Evolutionary conservation across 2,888 invertebrate species (phyloP), one percentile per base, ranked within the genome.

Genomic region (Deilephila elpenor): DNA sequence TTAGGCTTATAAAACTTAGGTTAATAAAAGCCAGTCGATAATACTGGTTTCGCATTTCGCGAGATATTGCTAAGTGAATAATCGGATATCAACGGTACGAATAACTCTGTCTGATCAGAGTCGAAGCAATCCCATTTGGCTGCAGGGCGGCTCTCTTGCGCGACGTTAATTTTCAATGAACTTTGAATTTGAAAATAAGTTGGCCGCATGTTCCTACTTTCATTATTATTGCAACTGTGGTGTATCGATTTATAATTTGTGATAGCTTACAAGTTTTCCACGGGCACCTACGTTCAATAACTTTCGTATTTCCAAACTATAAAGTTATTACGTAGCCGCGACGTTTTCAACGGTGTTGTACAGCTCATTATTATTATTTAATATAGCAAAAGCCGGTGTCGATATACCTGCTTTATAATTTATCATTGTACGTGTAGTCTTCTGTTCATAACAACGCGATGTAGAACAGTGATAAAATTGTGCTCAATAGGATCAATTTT

Each of bases 111-210:
- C 82, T 84, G 86, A 86, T 86, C 83, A 84, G 83, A 84, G 83
- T 88, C 86, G 86, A 88, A 86, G 87, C 88, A 90, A 91, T 89
- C 86, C 88, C 88, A 89, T 90, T 90, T 88, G 83, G 87, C 88
- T 88, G 84, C 84, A 83, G 84, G 86, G 85, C 80, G 81, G 83
- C 85, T 86, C 84, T 82, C 83, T 84, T 83, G 82, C 81, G 83
- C 78, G 79, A 89, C 88, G 85, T 91, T 90, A 88, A 90, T 89
- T 88, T 86, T 84, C 87, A 89, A 88, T 87, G 88, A 89, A 90
- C 88, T 90, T 89, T 85, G 88, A 88, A 91, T 90, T 88, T 86
- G 85, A 88, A 88, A 90, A 88, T 90, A 88, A 90, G 89, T 89
- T 88, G 85, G 83, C 82, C 80, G 82, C 84, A 84, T 84, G 83